These are phyloP conservation scores for Nephrotoma guestfalica DNA, from an alignment of 2,888 invertebrate species.

Conservation along the genomic window DNA sequence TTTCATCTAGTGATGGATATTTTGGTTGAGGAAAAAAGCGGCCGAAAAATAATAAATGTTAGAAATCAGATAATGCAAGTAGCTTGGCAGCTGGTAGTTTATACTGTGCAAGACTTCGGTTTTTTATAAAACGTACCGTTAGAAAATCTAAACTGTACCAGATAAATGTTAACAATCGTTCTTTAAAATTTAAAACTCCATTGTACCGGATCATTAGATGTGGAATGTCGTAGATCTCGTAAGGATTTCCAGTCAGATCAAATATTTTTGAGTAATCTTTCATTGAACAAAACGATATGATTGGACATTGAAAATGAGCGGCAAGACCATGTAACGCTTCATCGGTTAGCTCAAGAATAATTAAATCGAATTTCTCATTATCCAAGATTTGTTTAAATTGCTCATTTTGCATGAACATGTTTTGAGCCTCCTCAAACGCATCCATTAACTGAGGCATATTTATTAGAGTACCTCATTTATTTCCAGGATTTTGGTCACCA, in stretches of 20 bases:
- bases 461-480: not conserved
- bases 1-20: not conserved
- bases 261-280: not conserved
- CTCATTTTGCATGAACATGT: slow-evolving; percentile 13
- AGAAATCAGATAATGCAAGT: not conserved
- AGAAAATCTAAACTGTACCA: not conserved
- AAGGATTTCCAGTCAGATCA: not conserved
- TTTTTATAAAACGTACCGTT: not conserved
- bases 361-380: slow-evolving; percentile 20
- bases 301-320: slow-evolving; percentile 24
- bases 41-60: slow-evolving; percentile 11
- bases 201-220: not conserved
- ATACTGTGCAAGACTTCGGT: not conserved
- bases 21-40: slow-evolving; percentile 16
- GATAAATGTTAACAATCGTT: not conserved
- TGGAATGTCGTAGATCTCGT: not conserved
- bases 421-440: not conserved
- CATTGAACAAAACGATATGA: not conserved
- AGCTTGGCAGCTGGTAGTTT: not conserved
- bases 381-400: slow-evolving; percentile 15
- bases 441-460: not conserved
- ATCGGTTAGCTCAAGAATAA: slow-evolving; percentile 24
- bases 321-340: slow-evolving; percentile 26
- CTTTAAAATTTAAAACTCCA: not conserved
- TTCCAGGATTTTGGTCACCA: not conserved